Evolutionary conservation across 1,140 invertebrate genomes (phyloP).

Genomic region (Stegodyphus dumicola): DNA sequence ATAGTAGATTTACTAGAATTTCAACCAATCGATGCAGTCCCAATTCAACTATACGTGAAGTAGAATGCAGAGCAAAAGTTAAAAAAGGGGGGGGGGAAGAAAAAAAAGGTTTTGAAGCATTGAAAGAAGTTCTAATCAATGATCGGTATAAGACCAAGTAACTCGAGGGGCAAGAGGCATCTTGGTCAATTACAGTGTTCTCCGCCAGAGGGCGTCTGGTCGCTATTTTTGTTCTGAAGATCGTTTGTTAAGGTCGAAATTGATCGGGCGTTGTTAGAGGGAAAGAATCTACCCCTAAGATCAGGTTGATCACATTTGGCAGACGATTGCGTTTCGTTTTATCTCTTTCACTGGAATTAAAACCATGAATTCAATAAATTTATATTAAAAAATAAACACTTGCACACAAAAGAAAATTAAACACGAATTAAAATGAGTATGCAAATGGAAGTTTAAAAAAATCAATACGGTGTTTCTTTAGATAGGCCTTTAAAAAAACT

Average conservation of each 20-base stretch:
- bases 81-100: not conserved
- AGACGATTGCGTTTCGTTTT: conserved; percentile 36
- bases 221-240: conserved; percentile 45
- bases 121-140: conserved; percentile 34
- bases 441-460: too few species aligned
- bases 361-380: too few species aligned
- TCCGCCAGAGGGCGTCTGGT: conserved; percentile 31
- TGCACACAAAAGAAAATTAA: too few species aligned
- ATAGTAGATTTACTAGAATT: too few species aligned
- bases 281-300: conserved; percentile 1
- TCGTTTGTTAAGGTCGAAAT: conserved; percentile 41
- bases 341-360: not conserved
- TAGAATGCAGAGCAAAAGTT: too few species aligned
- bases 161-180: conserved; percentile 15
- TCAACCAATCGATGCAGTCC: not conserved
- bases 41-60: not conserved
- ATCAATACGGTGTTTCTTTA: too few species aligned
- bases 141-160: not conserved
- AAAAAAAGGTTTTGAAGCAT: not conserved
- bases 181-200: conserved; percentile 32
- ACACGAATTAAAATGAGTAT: too few species aligned
- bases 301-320: conserved; percentile 40
- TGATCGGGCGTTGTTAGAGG: conserved; percentile 23
- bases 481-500: too few species aligned
- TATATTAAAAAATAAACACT: too few species aligned